Evolutionary conservation across 2,888 invertebrate species (phyloP), one percentile per base, ranked within the genome.

Genomic region (Laspeyria flexula): DNA sequence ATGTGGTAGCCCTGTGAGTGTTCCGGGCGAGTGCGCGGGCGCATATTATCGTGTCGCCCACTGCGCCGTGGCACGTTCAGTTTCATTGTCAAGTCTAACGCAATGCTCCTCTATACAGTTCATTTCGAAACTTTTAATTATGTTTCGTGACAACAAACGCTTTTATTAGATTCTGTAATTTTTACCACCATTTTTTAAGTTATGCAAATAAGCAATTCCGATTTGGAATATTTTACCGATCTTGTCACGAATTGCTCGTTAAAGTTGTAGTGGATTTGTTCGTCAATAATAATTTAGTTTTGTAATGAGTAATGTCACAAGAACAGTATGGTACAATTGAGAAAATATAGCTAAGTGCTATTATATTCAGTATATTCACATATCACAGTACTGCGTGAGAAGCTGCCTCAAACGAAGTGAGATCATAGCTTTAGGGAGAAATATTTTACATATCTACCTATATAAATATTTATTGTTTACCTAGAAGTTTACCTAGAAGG

Each of bases 61-160:
- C 56, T 42, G 44, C 55, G 49, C 25, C 25, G 25, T 7, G 25
- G 6, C 25, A 7, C 25, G 7, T 25, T 61, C 55, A 55, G 50
- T 77, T 79, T 81, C 81, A 81, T 77, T 81, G 81, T 77, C 81
- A 81, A 77, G 75, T 69, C 66, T 79, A 78, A 55, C 73, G 79
- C 77, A 79, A 79, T 55, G 42, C 31, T 52, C 27, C 35, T 9
- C 27, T 49, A 52, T 55, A 62, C 57, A 43, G 51, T 59, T 51
- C 38, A 53, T 79, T 79, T 68, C 78, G 56, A 62, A 65, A 76
- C 54, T 62, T 55, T 62, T 67, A 76, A 73, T 77, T 66, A 63
- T 57, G 38, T 56, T 66, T 67, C 68, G 65, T 67, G 74, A 60
- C 67, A 57, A 70, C 56, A 60, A 55, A 58, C 47, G 44, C 25